Evolutionary conservation across 1,140 invertebrate species (phyloP), one percentile per base, ranked within the genome.

Genomic region (Nephila pilipes): DNA sequence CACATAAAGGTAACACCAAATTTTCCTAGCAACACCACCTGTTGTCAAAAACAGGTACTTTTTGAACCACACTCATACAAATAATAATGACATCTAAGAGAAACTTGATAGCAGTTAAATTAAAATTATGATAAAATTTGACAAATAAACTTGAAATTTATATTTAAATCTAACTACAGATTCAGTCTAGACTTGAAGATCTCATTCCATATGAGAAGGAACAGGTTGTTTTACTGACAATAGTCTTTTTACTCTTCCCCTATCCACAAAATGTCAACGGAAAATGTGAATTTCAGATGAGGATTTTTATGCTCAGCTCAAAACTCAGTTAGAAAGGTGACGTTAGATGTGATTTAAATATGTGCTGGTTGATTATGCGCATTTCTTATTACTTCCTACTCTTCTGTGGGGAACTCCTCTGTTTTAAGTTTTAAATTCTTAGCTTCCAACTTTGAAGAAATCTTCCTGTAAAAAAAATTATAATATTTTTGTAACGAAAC

Each of bases 231-330:
- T 22, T 60, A 22, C 58, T 60, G 2, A 75, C 25, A 75, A 20
- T 1, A 36, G 32, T 12, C 6, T 65, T 65, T 22, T 65, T 25
- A 65, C 63, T n/a, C n/a, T 25, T 65, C 63, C n/a, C 63, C 22
- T 25, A 25, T 25, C 63, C 63, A 6, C 63, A 65, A 65, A 29
- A 75, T 75, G 69, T 36, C 69, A 75, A 32, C 25, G 2, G 20
- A 75, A 75, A 75, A 75, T 75, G 69, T 75, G 29, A 75, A 75
- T 36, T 75, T 75, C 69, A 75, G 29, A 75, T 75, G 69, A 75
- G 69, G 16, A 75, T 20, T 32, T 75, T 75, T 75, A 32, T 36
- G 29, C 69, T 75, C 25, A 32, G 3, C 29, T 32, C 65, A 75
- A 75, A 75, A 36, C 65, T 75, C 29, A 65, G 63, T 65, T 25